Conservation (phyloP, 2,888 invertebrate genomes). For the Drosophila tripunctata region DNA sequence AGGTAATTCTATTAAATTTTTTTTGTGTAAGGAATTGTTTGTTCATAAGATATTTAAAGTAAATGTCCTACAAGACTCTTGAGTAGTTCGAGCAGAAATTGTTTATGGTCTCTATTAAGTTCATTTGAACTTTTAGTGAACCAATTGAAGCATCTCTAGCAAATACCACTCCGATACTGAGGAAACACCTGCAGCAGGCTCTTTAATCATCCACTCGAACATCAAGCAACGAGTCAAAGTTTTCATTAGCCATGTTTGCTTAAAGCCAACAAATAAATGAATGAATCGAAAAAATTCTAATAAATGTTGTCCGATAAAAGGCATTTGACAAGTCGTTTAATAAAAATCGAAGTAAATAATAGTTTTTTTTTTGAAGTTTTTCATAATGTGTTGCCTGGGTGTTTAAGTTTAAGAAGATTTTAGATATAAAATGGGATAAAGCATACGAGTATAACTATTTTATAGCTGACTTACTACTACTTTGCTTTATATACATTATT, state of each 20-base stretch:
- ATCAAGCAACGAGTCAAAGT: conserved; percentile 5
- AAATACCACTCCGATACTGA: conserved; percentile 4
- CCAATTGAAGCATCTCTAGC: too few relatives aligned
- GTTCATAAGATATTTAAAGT: too few relatives aligned
- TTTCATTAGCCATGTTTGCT: conserved; percentile 3
- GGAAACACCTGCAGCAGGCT: conserved; percentile 37
- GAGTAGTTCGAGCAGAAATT: too few relatives aligned
- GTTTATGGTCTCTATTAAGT: too few relatives aligned
- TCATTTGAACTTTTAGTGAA: too few relatives aligned
- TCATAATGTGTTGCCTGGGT: not conserved
- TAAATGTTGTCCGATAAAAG: not conserved
- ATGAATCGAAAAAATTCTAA: conserved; percentile 18
- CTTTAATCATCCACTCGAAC: not conserved
- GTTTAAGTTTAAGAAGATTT: not conserved
- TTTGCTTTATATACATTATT: too few relatives aligned
- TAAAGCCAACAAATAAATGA: conserved; percentile 9
- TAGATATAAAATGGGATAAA: too few relatives aligned
- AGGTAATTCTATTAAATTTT: too few relatives aligned
- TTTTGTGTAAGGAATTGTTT: too few relatives aligned
- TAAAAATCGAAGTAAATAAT: not conserved
- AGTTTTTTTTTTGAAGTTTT: not conserved
- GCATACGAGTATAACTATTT: too few relatives aligned
- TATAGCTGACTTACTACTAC: too few relatives aligned
- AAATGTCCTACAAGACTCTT: too few relatives aligned
- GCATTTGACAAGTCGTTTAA: not conserved